Conservation (phyloP, 2,888 invertebrate genomes). For the Rotaria sp. region DNA sequence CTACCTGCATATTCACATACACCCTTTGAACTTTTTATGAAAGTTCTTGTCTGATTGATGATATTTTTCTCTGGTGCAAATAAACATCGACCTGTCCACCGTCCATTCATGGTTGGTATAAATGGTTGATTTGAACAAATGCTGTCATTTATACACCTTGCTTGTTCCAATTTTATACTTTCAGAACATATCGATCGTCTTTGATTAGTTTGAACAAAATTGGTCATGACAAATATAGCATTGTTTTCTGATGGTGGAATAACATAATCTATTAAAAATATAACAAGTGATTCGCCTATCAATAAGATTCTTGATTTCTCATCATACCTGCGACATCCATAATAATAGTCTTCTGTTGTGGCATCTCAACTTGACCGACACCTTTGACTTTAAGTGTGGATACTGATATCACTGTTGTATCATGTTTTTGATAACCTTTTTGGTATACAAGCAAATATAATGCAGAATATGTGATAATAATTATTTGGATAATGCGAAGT, state of each 20-base stretch:
- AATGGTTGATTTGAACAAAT: background rate
- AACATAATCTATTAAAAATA: slow-evolving; percentile 31
- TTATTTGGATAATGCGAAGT: background rate
- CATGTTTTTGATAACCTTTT: slow-evolving; percentile 58
- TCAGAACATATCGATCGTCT: slow-evolving; percentile 53
- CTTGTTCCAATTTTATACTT: background rate
- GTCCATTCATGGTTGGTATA: background rate
- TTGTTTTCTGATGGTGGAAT: slow-evolving; percentile 51
- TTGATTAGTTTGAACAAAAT: slow-evolving; percentile 57
- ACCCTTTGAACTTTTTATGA: background rate
- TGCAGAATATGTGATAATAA: background rate
- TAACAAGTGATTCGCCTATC: background rate
- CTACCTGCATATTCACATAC: background rate
- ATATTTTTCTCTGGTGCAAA: background rate
- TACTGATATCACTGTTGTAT: slow-evolving; percentile 53
- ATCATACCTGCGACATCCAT: background rate
- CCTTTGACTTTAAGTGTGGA: slow-evolving; percentile 59
- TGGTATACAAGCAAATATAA: slow-evolving; percentile 44
- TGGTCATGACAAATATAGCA: slow-evolving; percentile 59
- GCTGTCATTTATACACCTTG: slow-evolving; percentile 25
- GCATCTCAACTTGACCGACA: slow-evolving; percentile 45
- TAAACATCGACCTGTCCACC: slow-evolving; percentile 34
- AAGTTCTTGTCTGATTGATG: background rate
- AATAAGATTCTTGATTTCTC: background rate
- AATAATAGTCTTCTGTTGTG: background rate